These are phyloP conservation scores for Ianthella basta DNA, from an alignment of 37 sponge, comb jelly and placozoan genomes.

Conservation along the genomic window DNA sequence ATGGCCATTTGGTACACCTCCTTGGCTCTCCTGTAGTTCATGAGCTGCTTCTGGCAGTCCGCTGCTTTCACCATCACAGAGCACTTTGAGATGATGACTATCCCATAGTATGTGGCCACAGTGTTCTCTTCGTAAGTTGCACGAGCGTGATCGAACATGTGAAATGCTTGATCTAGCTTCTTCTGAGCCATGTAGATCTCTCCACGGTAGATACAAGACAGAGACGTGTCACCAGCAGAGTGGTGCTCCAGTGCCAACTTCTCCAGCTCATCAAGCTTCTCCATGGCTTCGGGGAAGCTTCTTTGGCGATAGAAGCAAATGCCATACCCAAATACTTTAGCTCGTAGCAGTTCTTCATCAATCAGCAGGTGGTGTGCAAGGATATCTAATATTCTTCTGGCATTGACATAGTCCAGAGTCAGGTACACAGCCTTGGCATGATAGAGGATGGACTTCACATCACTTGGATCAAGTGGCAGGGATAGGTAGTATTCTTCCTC, in stretches of 20 bases:
- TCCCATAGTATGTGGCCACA: conserved; percentile 28
- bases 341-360: conserved; percentile 9
- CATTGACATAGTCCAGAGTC: neutral
- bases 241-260: conserved; percentile 5
- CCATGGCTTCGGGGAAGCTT: neutral
- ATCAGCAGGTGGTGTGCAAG: neutral
- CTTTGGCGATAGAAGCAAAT: conserved; percentile 31
- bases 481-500: neutral
- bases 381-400: neutral
- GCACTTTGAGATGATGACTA: conserved; percentile 42
- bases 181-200: conserved; percentile 35
- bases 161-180: conserved; percentile 35
- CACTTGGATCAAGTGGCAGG: neutral
- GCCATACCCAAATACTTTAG: conserved; percentile 32
- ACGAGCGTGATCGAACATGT: conserved; percentile 38
- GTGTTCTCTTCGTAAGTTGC: conserved; percentile 12
- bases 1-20: conserved; percentile 19
- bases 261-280: conserved; percentile 28
- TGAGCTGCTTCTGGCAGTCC: conserved; percentile 8
- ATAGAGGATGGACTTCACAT: conserved; percentile 1
- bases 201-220: conserved; percentile 65
- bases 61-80: conserved; percentile 30
- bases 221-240: conserved; percentile 34
- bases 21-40: neutral
- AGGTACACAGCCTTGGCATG: conserved; percentile 30